phyloP scores from a whole-genome alignment of 2,113 vertebrate species.

The Paralichthys olivaceus region DNA sequence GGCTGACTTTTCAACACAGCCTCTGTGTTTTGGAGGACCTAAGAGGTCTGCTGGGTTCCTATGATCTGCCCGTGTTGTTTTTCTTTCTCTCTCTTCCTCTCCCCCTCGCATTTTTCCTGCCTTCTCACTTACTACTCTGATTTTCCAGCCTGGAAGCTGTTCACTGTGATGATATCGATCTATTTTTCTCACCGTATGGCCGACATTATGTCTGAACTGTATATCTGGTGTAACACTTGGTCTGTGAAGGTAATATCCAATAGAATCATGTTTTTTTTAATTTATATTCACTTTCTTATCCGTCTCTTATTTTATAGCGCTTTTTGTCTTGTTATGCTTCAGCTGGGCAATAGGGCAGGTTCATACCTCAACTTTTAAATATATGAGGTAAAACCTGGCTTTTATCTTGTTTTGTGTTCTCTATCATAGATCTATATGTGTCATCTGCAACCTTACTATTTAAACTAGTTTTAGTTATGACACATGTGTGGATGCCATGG shows the following conservation, averaged over 20 bases:
- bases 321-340: neutral
- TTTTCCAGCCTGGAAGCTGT: constrained; percentile 39
- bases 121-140: constrained; percentile 13
- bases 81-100: neutral
- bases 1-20: constrained; percentile 50
- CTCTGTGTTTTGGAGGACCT: constrained; percentile 40
- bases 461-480: too few relatives aligned
- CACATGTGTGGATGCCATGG: too few relatives aligned
- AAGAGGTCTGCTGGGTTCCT: constrained; percentile 34
- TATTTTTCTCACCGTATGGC: constrained; percentile 12
- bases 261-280: neutral
- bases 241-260: neutral
- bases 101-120: neutral
- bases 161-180: constrained; percentile 23
- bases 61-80: constrained; percentile 27
- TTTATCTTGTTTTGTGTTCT: too few relatives aligned
- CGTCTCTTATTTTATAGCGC: neutral
- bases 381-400: too few relatives aligned
- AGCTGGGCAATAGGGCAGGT: too few relatives aligned
- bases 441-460: too few relatives aligned
- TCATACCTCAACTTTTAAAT: too few relatives aligned
- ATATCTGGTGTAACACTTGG: constrained; percentile 21
- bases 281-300: neutral
- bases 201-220: constrained; percentile 5
- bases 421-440: too few relatives aligned